Evolutionary conservation across 2,888 invertebrate genomes (phyloP), one percentile per base, ranked within the genome.

Genomic region (Nematopogon swammerdamellus): DNA sequence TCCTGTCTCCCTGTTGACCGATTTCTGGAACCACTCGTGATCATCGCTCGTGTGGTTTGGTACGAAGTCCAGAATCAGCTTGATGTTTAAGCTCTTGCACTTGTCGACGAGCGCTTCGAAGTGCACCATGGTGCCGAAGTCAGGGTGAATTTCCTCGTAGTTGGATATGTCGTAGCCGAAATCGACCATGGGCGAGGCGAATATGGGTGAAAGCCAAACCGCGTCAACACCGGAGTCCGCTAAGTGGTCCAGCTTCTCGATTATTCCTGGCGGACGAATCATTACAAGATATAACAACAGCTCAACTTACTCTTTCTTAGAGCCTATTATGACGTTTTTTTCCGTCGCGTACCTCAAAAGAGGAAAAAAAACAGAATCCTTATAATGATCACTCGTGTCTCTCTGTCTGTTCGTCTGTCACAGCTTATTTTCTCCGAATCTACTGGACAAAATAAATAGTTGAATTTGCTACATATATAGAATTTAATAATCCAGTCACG

Each of bases 11-110:
- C 71, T 65, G 0, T 75, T 65, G 1, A 81, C 73, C 0, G 93
- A 92, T 48, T 83, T 80, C 8, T 70, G 58, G 66, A 97, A 97
- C 95, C 95, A 97, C 2, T 84, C 71, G 49, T 52, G 55, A 46
- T 89, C 79, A 60, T 89, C 84, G 56, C 91, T 89, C 2, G 89
- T 86, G 61, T 92, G 91, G 68, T 88, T 88, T 0, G 88, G 88
- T 14, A 88, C 88, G 55, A 83, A 84, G 61, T 87, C 87, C 56
- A 87, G 60, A 14, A 87, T 67, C 1, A 86, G 72, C 52, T 80
- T 80, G 2, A 85, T 61, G 8, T 67, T 11, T 3, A 19, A 14
- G 45, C 14, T 14, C 14, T 14, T 6, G 16, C 45, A 19, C 19
- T 67, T 64, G 49, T 53, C 51, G 1, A 63, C 53, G 4, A 82